phyloP scores from a whole-genome alignment of 2,888 invertebrate genomes.

The Odontomyia ornata region DNA sequence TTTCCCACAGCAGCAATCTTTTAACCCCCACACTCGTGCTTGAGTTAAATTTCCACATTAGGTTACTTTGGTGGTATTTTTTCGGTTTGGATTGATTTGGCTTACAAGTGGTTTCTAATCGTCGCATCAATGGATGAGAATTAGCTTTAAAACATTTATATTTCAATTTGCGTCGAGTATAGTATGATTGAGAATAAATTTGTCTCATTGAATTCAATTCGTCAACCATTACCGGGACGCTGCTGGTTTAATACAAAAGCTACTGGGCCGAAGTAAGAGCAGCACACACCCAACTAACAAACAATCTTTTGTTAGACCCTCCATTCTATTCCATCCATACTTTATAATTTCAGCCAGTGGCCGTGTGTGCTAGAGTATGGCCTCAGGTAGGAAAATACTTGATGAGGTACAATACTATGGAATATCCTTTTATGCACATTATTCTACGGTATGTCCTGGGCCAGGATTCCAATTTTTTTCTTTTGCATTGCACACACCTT shows the following conservation, averaged over 20 bases:
- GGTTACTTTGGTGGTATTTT: slow-evolving; percentile 23
- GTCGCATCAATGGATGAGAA: slow-evolving; percentile 22
- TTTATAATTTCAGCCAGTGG: slow-evolving; percentile 8
- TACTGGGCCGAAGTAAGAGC: slow-evolving; percentile 24
- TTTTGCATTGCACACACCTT: slow-evolving; percentile 2
- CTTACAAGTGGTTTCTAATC: slow-evolving; percentile 32
- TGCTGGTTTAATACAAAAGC: neutral
- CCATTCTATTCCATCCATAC: neutral
- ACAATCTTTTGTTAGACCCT: slow-evolving; percentile 19
- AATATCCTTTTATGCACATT: slow-evolving; percentile 26
- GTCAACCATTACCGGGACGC: slow-evolving; percentile 22
- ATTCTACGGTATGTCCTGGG: slow-evolving; percentile 8
- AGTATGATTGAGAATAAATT: slow-evolving; percentile 2
- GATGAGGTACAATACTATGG: slow-evolving; percentile 23
- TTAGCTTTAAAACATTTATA: slow-evolving; percentile 37
- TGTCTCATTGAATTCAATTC: slow-evolving; percentile 9
- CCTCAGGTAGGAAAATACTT: slow-evolving; percentile 40
- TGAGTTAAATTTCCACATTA: slow-evolving; percentile 7
- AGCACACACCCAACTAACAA: slow-evolving; percentile 30
- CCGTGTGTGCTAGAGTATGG: slow-evolving; percentile 35
- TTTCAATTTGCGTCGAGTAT: slow-evolving; percentile 33
- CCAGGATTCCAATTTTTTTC: slow-evolving; percentile 1
- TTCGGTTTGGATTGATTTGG: neutral
- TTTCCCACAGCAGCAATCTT: neutral
- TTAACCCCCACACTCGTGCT: neutral